These are phyloP conservation scores for Probaryconus sp. DNA, from an alignment of 1,140 invertebrate species.

Conservation along the genomic window DNA sequence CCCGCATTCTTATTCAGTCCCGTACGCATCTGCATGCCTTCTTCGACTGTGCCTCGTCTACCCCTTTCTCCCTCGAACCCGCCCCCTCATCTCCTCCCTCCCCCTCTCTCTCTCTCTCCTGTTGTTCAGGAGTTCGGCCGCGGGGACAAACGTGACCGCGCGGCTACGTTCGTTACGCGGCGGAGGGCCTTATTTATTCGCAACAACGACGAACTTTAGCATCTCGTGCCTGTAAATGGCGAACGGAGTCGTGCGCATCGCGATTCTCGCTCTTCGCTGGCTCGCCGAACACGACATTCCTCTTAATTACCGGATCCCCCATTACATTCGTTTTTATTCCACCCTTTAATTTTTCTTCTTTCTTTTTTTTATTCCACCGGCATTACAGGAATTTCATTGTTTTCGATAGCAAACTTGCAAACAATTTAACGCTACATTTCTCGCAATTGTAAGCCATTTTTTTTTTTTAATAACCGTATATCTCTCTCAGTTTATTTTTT, in stretches of 20 bases:
- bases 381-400: conserved; percentile 51
- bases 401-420: conserved; percentile 13
- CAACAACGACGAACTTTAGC: conserved; percentile 54
- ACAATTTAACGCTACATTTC: conserved; percentile 27
- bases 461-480: background rate
- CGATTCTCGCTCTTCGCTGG: conserved; percentile 38
- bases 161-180: conserved; percentile 44
- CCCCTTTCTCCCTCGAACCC: background rate
- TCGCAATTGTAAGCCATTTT: conserved; percentile 8
- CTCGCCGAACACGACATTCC: conserved; percentile 60
- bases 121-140: background rate
- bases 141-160: conserved; percentile 42
- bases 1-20: background rate
- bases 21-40: conserved; percentile 12
- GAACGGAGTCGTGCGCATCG: conserved; percentile 54
- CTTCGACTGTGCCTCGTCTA: background rate
- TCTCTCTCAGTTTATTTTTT: no score
- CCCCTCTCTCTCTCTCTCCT: no score
- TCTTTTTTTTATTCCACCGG: conserved; percentile 2
- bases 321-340: conserved; percentile 53
- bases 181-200: conserved; percentile 44
- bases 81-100: no score
- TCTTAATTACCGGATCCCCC: conserved; percentile 60
- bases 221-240: conserved; percentile 62
- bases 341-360: background rate